Percentiles rank a stretch among this genome's conserved stretches.
Evolutionary conservation across 1,140 invertebrate species (phyloP).

Genomic region (Neuroterus valhalla): DNA sequence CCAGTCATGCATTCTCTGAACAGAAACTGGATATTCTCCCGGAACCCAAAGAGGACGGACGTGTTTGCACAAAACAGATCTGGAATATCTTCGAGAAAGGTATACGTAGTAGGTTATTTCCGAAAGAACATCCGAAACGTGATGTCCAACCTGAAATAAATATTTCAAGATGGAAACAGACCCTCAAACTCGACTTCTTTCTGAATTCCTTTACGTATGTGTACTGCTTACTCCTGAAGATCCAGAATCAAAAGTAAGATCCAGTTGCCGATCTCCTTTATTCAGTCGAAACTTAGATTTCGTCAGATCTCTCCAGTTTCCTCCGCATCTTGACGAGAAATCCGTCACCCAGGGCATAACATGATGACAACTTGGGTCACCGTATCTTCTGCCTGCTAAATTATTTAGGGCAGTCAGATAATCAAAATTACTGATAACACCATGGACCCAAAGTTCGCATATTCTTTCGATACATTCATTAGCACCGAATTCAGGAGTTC

Average conservation of each 20-base stretch:
- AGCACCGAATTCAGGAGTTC: slow-evolving; percentile 65
- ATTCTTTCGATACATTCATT: slow-evolving; percentile 77
- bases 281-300: slow-evolving; percentile 97
- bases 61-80: slow-evolving; percentile 91
- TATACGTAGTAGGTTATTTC: slow-evolving; percentile 99
- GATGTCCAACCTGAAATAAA: slow-evolving; percentile 84
- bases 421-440: slow-evolving; percentile 92
- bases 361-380: slow-evolving; percentile 94
- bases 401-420: slow-evolving; percentile 94
- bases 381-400: slow-evolving; percentile 84
- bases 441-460: slow-evolving; percentile 88
- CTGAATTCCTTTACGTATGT: not conserved
- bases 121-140: slow-evolving; percentile 96
- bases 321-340: slow-evolving; percentile 87
- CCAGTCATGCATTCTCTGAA: slow-evolving; percentile 94
- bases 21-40: slow-evolving; percentile 95
- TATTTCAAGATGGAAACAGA: slow-evolving; percentile 15
- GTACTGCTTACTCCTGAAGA: slow-evolving; percentile 71
- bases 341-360: slow-evolving; percentile 98
- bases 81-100: slow-evolving; percentile 86
- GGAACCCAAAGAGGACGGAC: slow-evolving; percentile 95
- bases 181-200: slow-evolving; percentile 1
- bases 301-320: slow-evolving; percentile 92
- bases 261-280: slow-evolving; percentile 96
- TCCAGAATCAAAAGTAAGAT: slow-evolving; percentile 87